Evolutionary conservation across 2,888 invertebrate species (phyloP).

Genomic region (Drosophila ustulata): DNA sequence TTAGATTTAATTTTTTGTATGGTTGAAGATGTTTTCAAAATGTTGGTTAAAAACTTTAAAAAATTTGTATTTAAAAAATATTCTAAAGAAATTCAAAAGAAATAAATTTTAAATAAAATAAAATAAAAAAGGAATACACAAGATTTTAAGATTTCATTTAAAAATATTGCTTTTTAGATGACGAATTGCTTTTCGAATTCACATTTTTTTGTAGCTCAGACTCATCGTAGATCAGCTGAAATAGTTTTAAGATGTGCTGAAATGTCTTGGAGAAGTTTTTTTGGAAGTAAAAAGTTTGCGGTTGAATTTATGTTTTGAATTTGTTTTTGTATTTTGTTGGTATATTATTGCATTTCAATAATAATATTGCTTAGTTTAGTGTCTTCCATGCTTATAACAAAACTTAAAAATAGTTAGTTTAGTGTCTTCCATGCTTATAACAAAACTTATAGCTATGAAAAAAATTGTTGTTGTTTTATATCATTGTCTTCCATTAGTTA

Average conservation of each 20-base stretch:
- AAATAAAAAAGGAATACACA: no score
- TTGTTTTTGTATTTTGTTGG: constrained; percentile 49
- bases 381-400: constrained; percentile 83
- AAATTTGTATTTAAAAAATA: no score
- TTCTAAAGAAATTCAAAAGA: no score
- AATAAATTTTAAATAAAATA: no score
- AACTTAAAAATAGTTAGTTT: constrained; percentile 72
- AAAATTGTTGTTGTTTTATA: constrained; percentile 67
- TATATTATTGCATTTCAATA: constrained; percentile 68
- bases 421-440: constrained; percentile 84
- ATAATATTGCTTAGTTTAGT: constrained; percentile 74
- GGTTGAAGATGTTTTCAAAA: no score
- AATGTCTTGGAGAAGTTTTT: constrained; percentile 6
- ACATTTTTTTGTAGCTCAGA: no score
- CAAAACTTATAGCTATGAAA: constrained; percentile 70
- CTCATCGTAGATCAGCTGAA: not conserved
- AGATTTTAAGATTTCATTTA: no score
- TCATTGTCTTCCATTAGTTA: constrained; percentile 81
- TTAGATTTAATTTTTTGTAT: no score
- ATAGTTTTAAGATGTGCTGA: constrained; percentile 11
- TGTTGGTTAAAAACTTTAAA: no score
- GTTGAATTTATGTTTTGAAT: constrained; percentile 45
- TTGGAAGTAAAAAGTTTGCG: constrained; percentile 35
- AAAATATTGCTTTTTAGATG: no score
- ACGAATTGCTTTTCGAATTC: no score